phyloP scores from a whole-genome alignment of 2,797 vertebrate genomes.

The Acrocephalus scirpaceus region DNA sequence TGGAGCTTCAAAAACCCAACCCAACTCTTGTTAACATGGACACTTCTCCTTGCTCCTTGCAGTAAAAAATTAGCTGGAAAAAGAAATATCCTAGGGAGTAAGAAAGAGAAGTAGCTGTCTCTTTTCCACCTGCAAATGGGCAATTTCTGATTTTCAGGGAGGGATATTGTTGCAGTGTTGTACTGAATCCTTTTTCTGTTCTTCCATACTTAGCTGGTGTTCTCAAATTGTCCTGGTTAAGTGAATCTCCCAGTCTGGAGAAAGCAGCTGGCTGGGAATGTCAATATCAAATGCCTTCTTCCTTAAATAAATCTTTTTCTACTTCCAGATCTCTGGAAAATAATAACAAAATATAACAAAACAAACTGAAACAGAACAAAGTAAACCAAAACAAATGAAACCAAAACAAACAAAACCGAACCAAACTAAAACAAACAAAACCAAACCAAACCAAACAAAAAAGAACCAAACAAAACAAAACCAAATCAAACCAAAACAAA shows the following conservation, averaged over 20 bases:
- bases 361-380: background rate
- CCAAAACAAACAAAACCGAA: accelerated
- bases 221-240: background rate
- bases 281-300: background rate
- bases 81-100: background rate
- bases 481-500: background rate
- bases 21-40: accelerated
- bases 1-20: background rate
- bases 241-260: background rate
- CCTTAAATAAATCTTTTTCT: background rate
- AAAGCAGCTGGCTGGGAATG: background rate
- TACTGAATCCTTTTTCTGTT: background rate
- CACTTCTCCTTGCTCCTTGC: background rate
- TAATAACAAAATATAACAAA: background rate
- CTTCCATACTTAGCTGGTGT: background rate
- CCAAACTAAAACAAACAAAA: background rate
- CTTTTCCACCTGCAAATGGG: background rate
- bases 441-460: too few species aligned
- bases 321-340: background rate
- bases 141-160: background rate
- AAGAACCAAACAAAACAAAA: background rate
- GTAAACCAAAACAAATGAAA: accelerated
- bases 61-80: background rate
- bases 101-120: background rate
- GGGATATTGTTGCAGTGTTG: background rate